Conservation (phyloP, 2,113 vertebrate genomes). For the Campylomormyrus tamandua region DNA sequence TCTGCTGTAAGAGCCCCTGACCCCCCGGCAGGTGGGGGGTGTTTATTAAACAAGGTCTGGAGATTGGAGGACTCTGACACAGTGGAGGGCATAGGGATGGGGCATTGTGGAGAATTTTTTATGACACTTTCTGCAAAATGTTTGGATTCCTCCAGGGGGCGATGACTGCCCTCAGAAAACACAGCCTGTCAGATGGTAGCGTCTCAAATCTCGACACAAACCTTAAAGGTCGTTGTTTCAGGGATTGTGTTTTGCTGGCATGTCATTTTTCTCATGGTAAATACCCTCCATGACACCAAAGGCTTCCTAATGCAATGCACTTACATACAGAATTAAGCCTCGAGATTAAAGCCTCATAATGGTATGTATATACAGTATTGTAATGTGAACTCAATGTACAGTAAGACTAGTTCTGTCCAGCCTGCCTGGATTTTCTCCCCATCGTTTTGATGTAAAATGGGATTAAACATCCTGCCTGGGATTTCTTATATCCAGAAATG, state of each 20-base stretch:
- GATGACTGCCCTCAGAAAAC: constrained; percentile 18
- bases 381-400: background rate
- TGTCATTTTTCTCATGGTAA: background rate
- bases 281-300: background rate
- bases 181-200: constrained; percentile 14
- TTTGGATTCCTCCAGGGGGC: constrained; percentile 20
- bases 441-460: background rate
- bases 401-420: background rate
- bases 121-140: constrained; percentile 23
- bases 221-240: background rate
- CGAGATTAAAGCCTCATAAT: background rate
- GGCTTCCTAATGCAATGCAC: background rate
- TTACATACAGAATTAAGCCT: background rate
- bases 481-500: background rate
- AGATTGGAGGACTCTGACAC: constrained; percentile 38
- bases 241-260: background rate
- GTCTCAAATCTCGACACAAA: background rate
- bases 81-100: constrained; percentile 15
- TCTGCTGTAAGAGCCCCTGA: constrained; percentile 22
- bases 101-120: constrained; percentile 20
- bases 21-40: constrained; percentile 28
- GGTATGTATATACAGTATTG: background rate
- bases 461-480: background rate
- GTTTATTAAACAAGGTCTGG: constrained; percentile 39
- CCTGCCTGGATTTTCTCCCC: background rate